Base-by-base conservation (phyloP, 2,888 invertebrate genomes). In the Plagodis pulveraria region DNA sequence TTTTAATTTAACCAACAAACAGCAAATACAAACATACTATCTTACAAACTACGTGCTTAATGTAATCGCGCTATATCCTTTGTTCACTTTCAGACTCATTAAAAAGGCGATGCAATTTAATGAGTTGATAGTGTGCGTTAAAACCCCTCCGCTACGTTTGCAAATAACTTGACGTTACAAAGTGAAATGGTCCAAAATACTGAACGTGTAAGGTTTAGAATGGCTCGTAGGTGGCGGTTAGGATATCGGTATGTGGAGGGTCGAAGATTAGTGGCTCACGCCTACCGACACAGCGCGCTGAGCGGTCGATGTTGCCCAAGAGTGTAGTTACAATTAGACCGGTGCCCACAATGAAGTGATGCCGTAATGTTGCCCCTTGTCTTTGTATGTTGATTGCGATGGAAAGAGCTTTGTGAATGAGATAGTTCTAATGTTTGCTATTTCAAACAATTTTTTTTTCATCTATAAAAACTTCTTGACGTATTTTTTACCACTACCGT, bases 21-120 rank as follows among this genome's bases (percentile, higher is more conserved):
- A 78, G 73, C 71, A 73, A 78, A 82, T 74, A 76, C 76, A 77
- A 81, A 85, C 83, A 80, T 79, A 87, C 85, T 84, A 85, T 83
- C 81, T 83, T 86, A 85, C 86, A 87, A 69, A 88, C 85, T 86
- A 84, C 83, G 83, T 86, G 84, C 91, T 91, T 90, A 91, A 90
- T 91, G 91, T 91, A 91, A 91, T 91, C 91, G 91, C 80, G 84
- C 81, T 83, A 91, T 91, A 92, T 89, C 91, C 91, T 92, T 92
- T 92, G 91, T 92, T 92, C 90, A 91, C 90, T 91, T 91, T 91
- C 92, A 91, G 92, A 91, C 91, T 92, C 92, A 92, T 92, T 92
- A 92, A 92, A 92, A 92, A 91, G 87, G 90, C 91, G 91, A 92
- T 92, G 92, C 92, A 92, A 92, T 92, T 92, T 92, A 92, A 92